phyloP scores from a whole-genome alignment of 2,888 invertebrate species.

The Drosophila hamatofila region DNA sequence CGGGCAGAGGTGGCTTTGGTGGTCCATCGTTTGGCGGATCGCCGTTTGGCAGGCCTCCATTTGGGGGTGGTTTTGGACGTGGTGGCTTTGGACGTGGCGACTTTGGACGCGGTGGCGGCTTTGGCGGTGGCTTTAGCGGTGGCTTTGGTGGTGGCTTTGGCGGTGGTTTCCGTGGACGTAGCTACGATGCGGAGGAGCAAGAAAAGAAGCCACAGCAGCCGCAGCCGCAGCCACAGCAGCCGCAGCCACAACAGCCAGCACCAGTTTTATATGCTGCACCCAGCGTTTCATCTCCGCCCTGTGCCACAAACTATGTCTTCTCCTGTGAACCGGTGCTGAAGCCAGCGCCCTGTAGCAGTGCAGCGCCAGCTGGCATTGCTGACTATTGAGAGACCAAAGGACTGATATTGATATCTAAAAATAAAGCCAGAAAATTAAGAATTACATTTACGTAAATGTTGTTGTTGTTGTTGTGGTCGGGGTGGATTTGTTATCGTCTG shows the following conservation, averaged over 20 bases:
- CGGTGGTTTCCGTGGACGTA: constrained; percentile 42
- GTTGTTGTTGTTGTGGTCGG: not conserved
- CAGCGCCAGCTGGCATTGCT: constrained; percentile 17
- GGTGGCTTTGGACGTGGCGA: constrained; percentile 24
- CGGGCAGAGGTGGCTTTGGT: constrained; percentile 29
- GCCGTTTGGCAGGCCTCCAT: constrained; percentile 16
- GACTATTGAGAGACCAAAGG: constrained; percentile 52
- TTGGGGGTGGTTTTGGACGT: constrained; percentile 5
- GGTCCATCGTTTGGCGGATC: constrained; percentile 36
- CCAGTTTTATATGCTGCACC: constrained; percentile 8
- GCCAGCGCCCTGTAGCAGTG: constrained; percentile 60
- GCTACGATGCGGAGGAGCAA: constrained; percentile 28
- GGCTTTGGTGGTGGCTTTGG: constrained; percentile 32
- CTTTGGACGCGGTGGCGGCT: constrained; percentile 20
- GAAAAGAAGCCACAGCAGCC: not conserved
- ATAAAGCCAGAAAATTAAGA: constrained; percentile 30
- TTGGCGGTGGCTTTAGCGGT: constrained; percentile 18
- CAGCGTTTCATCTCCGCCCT: constrained; percentile 54
- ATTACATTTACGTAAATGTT: not conserved
- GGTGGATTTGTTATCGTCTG: not conserved
- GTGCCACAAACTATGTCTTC: constrained; percentile 69
- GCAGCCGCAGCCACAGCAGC: no score
- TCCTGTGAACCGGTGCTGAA: constrained; percentile 71
- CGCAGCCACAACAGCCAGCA: not conserved
- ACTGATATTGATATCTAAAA: constrained; percentile 44